These are phyloP conservation scores for Eupithecia vulgata DNA, from an alignment of 2,888 invertebrate species.

Conservation along the genomic window DNA sequence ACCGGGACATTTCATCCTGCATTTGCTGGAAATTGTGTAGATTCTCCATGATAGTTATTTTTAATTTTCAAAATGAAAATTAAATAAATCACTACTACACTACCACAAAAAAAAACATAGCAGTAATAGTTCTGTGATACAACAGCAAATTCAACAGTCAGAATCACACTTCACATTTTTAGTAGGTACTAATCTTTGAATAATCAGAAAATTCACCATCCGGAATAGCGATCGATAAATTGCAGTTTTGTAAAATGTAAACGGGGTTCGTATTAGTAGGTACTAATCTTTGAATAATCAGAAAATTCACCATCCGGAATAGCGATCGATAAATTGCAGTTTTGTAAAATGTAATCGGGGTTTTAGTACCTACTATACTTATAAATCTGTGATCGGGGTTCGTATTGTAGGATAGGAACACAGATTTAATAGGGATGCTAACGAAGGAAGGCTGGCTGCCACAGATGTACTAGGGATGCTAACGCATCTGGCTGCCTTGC, in stretches of 20 bases:
- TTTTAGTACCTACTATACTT: too few species aligned
- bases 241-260: neutral
- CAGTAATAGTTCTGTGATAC: neutral
- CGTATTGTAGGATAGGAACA: too few species aligned
- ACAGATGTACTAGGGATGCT: too few species aligned
- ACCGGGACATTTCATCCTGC: constrained; percentile 97
- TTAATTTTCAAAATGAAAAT: constrained; percentile 26
- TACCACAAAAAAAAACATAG: neutral
- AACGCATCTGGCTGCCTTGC: too few species aligned
- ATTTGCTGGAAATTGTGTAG: constrained; percentile 88
- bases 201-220: constrained; percentile 1
- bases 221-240: neutral
- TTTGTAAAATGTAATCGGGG: too few species aligned
- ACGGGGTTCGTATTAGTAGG: neutral
- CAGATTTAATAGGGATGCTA: too few species aligned
- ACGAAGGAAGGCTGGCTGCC: too few species aligned
- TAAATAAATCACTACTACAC: neutral
- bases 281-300: too few species aligned
- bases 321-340: too few species aligned
- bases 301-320: too few species aligned
- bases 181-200: neutral
- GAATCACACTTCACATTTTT: neutral
- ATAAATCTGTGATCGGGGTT: too few species aligned
- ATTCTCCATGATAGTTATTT: constrained; percentile 73
- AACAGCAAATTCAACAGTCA: neutral